Percentiles rank a stretch among this genome's conserved stretches.
Conservation (phyloP, 2,888 invertebrate genomes). For the Sesamia inferens region DNA sequence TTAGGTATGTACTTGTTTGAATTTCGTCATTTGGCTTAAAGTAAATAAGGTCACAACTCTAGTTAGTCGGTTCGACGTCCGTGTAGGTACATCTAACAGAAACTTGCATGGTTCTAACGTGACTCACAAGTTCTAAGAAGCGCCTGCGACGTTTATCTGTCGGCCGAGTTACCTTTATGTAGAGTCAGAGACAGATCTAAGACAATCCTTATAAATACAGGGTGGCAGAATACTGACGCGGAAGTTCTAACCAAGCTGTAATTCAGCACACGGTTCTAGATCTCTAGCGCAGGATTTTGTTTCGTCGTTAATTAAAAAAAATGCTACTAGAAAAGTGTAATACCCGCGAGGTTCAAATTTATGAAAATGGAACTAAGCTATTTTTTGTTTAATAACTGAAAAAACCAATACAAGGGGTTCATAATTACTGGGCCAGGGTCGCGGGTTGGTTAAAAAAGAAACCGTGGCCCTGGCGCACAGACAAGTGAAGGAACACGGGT, state of each 20-base stretch:
- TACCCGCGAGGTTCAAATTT: not conserved
- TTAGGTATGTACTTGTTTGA: slow-evolving; percentile 52
- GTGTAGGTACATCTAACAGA: slow-evolving; percentile 65
- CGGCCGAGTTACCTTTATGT: slow-evolving; percentile 46
- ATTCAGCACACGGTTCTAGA: not conserved
- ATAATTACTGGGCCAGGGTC: no score
- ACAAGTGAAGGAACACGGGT: no score
- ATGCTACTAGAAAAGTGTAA: not conserved
- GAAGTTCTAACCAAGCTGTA: not conserved
- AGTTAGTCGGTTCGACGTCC: slow-evolving; percentile 71
- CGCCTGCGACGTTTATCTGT: slow-evolving; percentile 55
- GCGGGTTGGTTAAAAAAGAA: no score
- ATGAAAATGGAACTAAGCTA: not conserved
- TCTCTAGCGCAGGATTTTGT: not conserved
- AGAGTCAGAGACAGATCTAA: slow-evolving; percentile 21
- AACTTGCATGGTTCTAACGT: slow-evolving; percentile 69
- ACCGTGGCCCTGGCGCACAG: no score
- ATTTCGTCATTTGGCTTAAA: slow-evolving; percentile 40
- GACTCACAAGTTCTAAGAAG: slow-evolving; percentile 71
- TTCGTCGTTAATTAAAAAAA: not conserved
- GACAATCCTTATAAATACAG: slow-evolving; percentile 13
- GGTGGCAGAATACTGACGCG: not conserved
- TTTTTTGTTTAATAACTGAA: not conserved
- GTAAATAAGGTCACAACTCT: slow-evolving; percentile 71
- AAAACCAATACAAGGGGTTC: not conserved